Percentiles rank a stretch among this genome's conserved stretches.
Evolutionary conservation across 2,113 vertebrate species (phyloP).

Genomic region (Azemiops feae): DNA sequence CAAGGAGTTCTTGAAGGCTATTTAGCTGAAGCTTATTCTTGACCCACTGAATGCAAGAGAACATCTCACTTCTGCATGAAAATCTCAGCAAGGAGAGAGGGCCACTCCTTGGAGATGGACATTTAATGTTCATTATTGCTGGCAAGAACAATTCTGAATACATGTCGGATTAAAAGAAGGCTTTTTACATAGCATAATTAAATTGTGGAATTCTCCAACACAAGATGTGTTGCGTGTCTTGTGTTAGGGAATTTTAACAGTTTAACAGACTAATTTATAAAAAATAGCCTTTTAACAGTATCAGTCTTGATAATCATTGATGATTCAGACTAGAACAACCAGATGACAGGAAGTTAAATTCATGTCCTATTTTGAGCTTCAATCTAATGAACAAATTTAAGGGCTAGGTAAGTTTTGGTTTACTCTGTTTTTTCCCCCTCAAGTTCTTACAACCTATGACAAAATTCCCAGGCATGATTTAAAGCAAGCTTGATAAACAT

Average conservation of each 20-base stretch:
- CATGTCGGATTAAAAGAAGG: neutral
- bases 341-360: neutral
- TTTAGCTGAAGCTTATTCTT: neutral
- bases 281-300: neutral
- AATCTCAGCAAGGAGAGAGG: neutral
- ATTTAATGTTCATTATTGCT: neutral
- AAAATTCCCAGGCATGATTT: constrained; percentile 45
- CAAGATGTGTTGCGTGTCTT: neutral
- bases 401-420: neutral
- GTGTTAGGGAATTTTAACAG: neutral
- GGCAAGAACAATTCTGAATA: neutral
- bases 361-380: neutral
- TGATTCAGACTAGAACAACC: neutral
- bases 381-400: neutral
- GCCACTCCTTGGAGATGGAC: neutral
- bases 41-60: neutral
- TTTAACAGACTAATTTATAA: neutral
- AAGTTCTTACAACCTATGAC: constrained; percentile 5
- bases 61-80: neutral
- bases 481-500: constrained; percentile 18
- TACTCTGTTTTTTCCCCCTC: too few relatives aligned
- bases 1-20: neutral
- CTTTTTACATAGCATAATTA: neutral
- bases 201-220: neutral
- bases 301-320: neutral